Evolutionary conservation across 2,888 invertebrate genomes (phyloP), one percentile per base, ranked within the genome.

Genomic region (Malacosoma neustria): DNA sequence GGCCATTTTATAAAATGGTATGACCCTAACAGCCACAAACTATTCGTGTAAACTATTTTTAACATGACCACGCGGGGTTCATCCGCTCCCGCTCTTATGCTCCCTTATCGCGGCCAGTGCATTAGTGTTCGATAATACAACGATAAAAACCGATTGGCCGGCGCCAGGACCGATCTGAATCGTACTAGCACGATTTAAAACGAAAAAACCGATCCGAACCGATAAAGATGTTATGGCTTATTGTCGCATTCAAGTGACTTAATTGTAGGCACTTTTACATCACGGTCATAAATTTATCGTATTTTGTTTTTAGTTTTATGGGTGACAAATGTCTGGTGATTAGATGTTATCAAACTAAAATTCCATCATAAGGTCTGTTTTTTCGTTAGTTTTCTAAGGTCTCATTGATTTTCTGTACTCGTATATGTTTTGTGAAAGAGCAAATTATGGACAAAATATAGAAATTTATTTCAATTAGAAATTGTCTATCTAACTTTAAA

Each of bases 41-140:
- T 81, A 82, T 80, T 73, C 77, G 70, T 80, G 80, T 82, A 79
- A 75, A 82, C 80, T 81, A 82, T 84, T 82, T 82, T 79, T 77
- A 82, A 82, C 84, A 82, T 77, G 82, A 66, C 81, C 82, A 84
- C 84, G 82, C 80, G 58, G 80, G 62, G 73, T 72, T 56, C 82
- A 84, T 85, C 84, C 74, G 81, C 80, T 68, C 73, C 81, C 66
- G 79, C 81, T 80, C 80, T 82, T 79, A 79, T 79, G 77, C 63
- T 68, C 57, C 48, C 61, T 73, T 85, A 84, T 85, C 84, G 70
- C 61, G 57, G 54, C 57, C 77, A 70, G 79, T 85, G 84, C 84
- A 85, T 85, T 85, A 85, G 84, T 80, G 76, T 72, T 69, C 75
- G 84, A 85, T 84, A 84, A 82, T 66, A 69, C 68, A 56, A 63